Percentiles rank a stretch among this genome's conserved stretches.
Conservation (phyloP, 2,797 vertebrate species). For the Spheniscus humboldti region DNA sequence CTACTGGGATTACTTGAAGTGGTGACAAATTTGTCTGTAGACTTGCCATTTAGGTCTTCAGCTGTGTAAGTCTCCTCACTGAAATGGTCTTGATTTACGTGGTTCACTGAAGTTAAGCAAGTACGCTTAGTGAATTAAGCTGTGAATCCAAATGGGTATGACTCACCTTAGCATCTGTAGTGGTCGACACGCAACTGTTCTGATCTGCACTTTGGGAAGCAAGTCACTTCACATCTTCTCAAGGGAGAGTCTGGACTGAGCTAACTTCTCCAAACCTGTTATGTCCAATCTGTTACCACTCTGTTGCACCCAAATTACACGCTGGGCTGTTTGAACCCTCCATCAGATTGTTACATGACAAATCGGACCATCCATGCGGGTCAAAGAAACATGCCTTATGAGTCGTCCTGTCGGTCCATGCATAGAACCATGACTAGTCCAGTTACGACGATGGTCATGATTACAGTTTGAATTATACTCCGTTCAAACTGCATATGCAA, state of each 20-base stretch:
- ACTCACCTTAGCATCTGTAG: neutral
- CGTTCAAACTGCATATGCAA: neutral
- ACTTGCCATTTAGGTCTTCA: neutral
- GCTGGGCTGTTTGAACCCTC: neutral
- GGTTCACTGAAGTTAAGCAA: neutral
- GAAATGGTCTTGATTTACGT: neutral
- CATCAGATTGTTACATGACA: neutral
- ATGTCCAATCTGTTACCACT: neutral
- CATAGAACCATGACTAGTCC: neutral
- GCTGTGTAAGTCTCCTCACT: neutral
- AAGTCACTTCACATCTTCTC: neutral
- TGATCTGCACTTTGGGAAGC: neutral
- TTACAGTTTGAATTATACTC: neutral
- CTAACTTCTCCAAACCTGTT: neutral
- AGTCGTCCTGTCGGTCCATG: neutral
- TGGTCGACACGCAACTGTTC: too few species aligned
- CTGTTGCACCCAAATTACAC: neutral
- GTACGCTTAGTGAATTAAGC: too few species aligned
- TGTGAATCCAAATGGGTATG: neutral
- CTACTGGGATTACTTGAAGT: neutral
- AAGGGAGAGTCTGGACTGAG: neutral
- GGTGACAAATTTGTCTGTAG: neutral
- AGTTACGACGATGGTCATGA: neutral
- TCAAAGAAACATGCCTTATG: neutral
- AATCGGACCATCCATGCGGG: accelerated